Evolutionary conservation across 2,888 invertebrate species (phyloP).

Genomic region (Monochamus alternatus): DNA sequence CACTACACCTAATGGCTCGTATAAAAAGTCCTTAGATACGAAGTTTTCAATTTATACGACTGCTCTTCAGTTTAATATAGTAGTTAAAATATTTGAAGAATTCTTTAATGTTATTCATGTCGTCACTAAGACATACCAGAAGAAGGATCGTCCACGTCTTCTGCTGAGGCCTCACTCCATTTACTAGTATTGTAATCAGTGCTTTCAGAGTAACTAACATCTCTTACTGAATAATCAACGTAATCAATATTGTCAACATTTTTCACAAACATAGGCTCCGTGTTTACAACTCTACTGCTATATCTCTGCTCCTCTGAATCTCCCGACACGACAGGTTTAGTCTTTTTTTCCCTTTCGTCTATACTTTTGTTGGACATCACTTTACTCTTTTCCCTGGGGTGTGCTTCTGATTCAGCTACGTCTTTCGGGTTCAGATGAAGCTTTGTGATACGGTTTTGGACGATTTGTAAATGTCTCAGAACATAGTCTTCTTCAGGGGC

Average conservation of each 20-base stretch:
- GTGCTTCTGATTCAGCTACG: conserved; percentile 60
- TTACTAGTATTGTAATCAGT: conserved; percentile 53
- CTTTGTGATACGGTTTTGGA: conserved; percentile 78
- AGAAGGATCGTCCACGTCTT: conserved; percentile 70
- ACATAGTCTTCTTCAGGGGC: conserved; percentile 96
- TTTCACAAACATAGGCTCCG: conserved; percentile 70
- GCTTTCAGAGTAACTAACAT: conserved; percentile 46
- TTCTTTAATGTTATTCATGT: conserved; percentile 52
- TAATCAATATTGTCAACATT: conserved; percentile 65
- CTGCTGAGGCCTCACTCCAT: conserved; percentile 52
- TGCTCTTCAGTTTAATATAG: conserved; percentile 29
- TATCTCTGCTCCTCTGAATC: conserved; percentile 68
- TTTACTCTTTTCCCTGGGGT: conserved; percentile 64
- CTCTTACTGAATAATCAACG: conserved; percentile 49
- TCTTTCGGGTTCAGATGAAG: conserved; percentile 65
- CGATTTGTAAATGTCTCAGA: conserved; percentile 90
- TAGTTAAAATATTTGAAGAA: conserved; percentile 44
- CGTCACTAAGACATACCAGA: conserved; percentile 70
- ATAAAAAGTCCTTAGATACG: conserved; percentile 69
- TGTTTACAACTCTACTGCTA: conserved; percentile 69
- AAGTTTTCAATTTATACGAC: conserved; percentile 57
- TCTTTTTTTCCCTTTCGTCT: conserved; percentile 67
- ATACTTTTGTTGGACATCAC: conserved; percentile 69
- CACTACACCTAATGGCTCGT: conserved; percentile 72
- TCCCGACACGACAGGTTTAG: conserved; percentile 68